These are phyloP conservation scores for Allolobophora icterica DNA, from an alignment of 2,888 invertebrate species.

Conservation along the genomic window DNA sequence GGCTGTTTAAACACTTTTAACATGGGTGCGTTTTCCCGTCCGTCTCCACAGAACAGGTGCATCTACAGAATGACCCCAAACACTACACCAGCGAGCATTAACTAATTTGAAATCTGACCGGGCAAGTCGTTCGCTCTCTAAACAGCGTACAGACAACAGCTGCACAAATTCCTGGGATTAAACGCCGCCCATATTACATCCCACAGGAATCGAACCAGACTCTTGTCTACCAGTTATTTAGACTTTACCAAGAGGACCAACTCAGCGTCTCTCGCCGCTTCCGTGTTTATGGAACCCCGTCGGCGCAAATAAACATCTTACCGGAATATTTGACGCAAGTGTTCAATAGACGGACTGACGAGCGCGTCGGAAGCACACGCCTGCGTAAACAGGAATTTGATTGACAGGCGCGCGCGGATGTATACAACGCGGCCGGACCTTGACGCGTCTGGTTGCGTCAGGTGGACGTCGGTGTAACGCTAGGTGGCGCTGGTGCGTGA, in stretches of 20 bases:
- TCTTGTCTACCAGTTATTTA: background rate
- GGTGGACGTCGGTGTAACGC: background rate
- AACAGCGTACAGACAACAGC: background rate
- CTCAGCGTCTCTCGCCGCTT: background rate
- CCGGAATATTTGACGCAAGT: background rate
- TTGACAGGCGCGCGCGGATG: conserved; percentile 13
- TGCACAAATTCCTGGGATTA: background rate
- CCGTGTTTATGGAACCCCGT: background rate
- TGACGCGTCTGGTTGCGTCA: background rate
- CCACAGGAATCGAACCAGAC: background rate
- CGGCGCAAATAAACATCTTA: background rate
- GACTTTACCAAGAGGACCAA: background rate
- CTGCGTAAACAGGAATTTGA: conserved; percentile 29
- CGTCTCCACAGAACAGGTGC: too few relatives aligned
- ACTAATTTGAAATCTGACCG: background rate
- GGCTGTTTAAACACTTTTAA: too few relatives aligned
- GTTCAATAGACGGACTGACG: background rate
- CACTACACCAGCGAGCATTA: background rate
- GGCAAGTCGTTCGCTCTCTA: background rate
- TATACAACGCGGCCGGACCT: background rate
- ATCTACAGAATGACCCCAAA: background rate
- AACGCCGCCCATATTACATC: background rate
- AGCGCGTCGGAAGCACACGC: background rate
- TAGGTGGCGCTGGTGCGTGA: background rate
- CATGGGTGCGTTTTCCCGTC: background rate